phyloP scores from a whole-genome alignment of 92 coral and sea anemone species.

The Isaurus tuberculatus region DNA sequence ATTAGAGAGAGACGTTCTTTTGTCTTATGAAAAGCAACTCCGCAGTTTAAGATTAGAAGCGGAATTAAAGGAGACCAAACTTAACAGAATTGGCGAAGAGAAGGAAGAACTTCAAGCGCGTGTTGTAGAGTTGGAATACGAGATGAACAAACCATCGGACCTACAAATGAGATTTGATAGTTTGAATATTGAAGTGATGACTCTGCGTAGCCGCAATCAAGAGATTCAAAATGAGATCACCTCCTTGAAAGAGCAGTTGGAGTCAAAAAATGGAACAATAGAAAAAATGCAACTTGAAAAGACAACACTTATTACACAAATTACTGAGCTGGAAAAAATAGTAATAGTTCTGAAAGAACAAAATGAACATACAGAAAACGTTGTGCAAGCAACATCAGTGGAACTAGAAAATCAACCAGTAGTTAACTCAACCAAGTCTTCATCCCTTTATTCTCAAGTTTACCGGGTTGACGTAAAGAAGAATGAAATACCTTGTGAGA shows the following conservation, averaged over 20 bases:
- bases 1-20: neutral
- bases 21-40: conserved; percentile 27
- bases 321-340: conserved; percentile 28
- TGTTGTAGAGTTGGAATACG: conserved; percentile 60
- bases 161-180: neutral
- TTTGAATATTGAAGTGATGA: neutral
- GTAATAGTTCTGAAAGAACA: neutral
- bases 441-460: conserved; percentile 5
- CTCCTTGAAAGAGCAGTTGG: conserved; percentile 25
- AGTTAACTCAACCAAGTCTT: neutral
- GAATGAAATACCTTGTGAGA: neutral
- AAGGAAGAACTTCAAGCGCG: conserved; percentile 66
- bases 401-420: neutral
- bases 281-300: conserved; percentile 20
- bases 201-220: neutral
- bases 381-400: neutral
- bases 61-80: conserved; percentile 43
- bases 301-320: conserved; percentile 6
- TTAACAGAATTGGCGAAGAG: conserved; percentile 46
- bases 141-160: conserved; percentile 48
- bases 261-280: conserved; percentile 2
- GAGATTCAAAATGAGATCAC: conserved; percentile 27
- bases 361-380: neutral
- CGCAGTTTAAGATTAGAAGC: conserved; percentile 35
- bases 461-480: conserved; percentile 9